These are phyloP conservation scores for Achatina immaculata DNA, from an alignment of 1,140 invertebrate genomes.

Conservation along the genomic window DNA sequence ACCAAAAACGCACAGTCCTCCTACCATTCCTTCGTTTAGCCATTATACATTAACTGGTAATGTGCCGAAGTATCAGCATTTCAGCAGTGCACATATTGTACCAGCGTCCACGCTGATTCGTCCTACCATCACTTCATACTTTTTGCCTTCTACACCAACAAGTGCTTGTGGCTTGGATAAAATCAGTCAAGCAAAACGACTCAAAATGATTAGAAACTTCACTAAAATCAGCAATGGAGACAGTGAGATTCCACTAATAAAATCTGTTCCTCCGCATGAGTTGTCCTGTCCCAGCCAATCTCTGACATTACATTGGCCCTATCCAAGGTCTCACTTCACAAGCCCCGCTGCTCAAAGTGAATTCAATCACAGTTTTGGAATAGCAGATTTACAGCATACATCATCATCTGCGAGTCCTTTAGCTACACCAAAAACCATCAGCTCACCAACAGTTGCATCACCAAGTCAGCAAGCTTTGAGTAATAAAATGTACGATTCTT, in stretches of 20 bases:
- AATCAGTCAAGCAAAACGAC: no score
- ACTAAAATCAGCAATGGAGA: neutral
- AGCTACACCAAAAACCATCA: neutral
- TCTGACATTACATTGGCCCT: neutral
- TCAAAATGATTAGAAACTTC: no score
- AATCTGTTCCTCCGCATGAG: neutral
- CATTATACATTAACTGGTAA: neutral
- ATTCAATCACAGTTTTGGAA: neutral
- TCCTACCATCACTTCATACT: no score
- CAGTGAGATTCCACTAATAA: neutral
- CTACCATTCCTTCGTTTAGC: neutral
- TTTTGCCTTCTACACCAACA: no score
- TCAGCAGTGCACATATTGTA: no score
- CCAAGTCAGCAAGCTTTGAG: neutral
- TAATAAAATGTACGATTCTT: neutral
- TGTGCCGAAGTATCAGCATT: neutral
- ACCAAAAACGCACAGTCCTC: neutral
- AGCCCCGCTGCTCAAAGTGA: neutral
- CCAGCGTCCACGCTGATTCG: no score
- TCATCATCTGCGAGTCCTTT: neutral
- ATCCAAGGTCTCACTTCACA: neutral
- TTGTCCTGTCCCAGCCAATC: conserved; percentile 7
- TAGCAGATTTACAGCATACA: neutral
- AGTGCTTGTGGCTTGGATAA: no score
- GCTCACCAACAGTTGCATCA: conserved; percentile 1